Conservation (phyloP, 2,797 vertebrate genomes). For the Sarcoramphus papa region DNA sequence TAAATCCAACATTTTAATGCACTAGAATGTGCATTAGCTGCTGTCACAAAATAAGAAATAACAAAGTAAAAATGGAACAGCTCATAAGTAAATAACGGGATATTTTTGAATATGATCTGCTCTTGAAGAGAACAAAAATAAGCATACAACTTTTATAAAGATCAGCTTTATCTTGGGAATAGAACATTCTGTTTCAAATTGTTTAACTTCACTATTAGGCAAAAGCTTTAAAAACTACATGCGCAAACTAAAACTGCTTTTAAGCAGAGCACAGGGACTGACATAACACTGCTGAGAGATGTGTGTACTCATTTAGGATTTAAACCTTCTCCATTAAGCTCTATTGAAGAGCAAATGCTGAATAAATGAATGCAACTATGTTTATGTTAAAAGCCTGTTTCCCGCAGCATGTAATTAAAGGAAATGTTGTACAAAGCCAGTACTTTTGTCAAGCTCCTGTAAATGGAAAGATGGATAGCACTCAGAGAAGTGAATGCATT, state of each 20-base stretch:
- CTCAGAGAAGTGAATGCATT: constrained; percentile 88
- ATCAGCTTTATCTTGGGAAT: constrained; percentile 63
- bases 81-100: background rate
- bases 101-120: constrained; percentile 22
- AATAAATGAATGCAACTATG: constrained; percentile 90
- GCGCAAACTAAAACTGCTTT: constrained; percentile 74
- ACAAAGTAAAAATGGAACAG: background rate
- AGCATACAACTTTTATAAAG: background rate
- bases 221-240: constrained; percentile 73
- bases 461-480: constrained; percentile 99
- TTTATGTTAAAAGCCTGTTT: constrained; percentile 96
- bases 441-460: constrained; percentile 95
- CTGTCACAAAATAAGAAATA: constrained; percentile 19
- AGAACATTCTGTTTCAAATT: constrained; percentile 65
- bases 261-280: constrained; percentile 73
- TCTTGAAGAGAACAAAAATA: background rate
- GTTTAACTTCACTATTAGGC: constrained; percentile 71
- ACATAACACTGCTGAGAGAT: constrained; percentile 78
- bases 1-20: constrained; percentile 8
- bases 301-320: constrained; percentile 84
- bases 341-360: constrained; percentile 87
- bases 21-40: background rate
- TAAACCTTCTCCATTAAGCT: constrained; percentile 90
- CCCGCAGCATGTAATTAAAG: constrained; percentile 90
- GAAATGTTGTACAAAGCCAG: constrained; percentile 91